Evolutionary conservation across 2,888 invertebrate genomes (phyloP).

Genomic region (Galerucella nymphaeae): DNA sequence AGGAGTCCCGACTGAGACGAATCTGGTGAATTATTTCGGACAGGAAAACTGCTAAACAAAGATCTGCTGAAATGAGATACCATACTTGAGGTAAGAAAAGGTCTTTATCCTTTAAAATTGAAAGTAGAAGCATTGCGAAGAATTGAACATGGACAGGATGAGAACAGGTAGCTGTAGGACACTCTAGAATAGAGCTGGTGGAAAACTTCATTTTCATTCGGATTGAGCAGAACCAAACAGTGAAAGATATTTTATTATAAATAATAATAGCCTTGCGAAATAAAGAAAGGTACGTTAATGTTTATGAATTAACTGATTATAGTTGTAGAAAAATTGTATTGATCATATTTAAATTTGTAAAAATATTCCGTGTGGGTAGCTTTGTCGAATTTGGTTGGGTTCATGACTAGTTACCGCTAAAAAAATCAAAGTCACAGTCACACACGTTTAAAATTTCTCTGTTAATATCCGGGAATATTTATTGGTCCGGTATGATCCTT

Average conservation of each 20-base stretch:
- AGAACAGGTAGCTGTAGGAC: too few relatives aligned
- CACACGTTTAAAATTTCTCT: not conserved
- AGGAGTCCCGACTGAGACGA: too few relatives aligned
- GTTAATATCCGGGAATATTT: not conserved
- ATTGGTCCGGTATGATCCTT: not conserved
- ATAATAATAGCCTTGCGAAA: not conserved
- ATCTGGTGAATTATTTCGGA: too few relatives aligned
- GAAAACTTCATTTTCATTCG: too few relatives aligned
- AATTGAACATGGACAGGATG: too few relatives aligned
- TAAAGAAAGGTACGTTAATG: not conserved
- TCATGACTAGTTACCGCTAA: not conserved
- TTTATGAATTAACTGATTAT: not conserved
- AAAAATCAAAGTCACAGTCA: conserved; percentile 13
- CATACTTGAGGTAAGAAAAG: too few relatives aligned
- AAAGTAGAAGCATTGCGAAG: too few relatives aligned
- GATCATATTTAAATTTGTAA: conserved; percentile 15
- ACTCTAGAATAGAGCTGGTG: too few relatives aligned
- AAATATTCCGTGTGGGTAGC: not conserved
- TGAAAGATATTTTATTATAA: not conserved
- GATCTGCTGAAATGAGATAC: too few relatives aligned
- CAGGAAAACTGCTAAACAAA: too few relatives aligned
- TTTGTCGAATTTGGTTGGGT: not conserved
- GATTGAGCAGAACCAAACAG: too few relatives aligned
- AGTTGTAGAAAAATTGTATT: conserved; percentile 3
- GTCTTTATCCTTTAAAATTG: too few relatives aligned